Evolutionary conservation across 92 coral and sea anemone genomes (phyloP), one percentile per base, ranked within the genome.

Genomic region (Paragorgia papillata): DNA sequence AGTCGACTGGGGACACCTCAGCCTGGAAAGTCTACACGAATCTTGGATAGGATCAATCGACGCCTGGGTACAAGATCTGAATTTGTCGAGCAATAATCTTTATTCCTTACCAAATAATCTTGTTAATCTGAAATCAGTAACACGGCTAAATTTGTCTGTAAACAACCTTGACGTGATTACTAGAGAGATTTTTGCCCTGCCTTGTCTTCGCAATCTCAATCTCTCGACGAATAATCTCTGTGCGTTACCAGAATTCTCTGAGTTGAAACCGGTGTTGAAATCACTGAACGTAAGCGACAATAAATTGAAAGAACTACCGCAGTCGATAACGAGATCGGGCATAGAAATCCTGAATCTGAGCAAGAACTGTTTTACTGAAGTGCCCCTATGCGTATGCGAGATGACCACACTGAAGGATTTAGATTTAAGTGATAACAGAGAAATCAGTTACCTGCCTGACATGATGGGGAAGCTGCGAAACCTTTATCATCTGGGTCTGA

Each of bases 401-500:
- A 54, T 93, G 2, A 69, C 79, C 20, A 86, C 97, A 0, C 86
- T 93, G 19, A 75, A 66, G 62, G 64, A 62, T 40, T 66, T 93
- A 74, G 94, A 93, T 57, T 82, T 93, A 82, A 90, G 97, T 1
- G 89, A 80, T 13, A 93, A 93, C 63, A 89, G 85, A 1, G 82
- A 89, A 62, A 73, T 93, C 50, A 90, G 88, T 0, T 84, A 78
- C 57, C 88, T 93, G 35, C 97, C 97, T 0, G 76, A 73, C 32
- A 78, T 85, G 73, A 91, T 93, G 97, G 97, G 97, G 41, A 82
- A 81, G 62, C 81, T 93, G 50, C 86, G 82, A 17, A 89, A 93
- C n/a, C 89, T 93, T 40, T 54, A 44, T 27, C 37, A 76, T 27
- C 66, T 93, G 56, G 88, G 61, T 13, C 78, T 93, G 56, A 82